Conservation (phyloP, 2,113 vertebrate species). For the Atherinomorus stipes region DNA sequence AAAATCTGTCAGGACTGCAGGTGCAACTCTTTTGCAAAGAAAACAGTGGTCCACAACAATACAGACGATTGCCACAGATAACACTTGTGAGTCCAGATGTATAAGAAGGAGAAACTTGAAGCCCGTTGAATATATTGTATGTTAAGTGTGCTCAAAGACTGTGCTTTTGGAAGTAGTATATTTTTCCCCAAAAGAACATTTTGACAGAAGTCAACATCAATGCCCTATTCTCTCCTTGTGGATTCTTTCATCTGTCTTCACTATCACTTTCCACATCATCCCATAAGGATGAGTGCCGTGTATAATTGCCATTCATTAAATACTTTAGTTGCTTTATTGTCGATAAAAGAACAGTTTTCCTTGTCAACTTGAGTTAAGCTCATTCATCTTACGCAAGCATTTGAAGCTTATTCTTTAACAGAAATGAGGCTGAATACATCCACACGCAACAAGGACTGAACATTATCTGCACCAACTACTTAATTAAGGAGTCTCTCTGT, state of each 20-base stretch:
- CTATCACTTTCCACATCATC: constrained; percentile 56
- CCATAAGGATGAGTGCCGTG: constrained; percentile 51
- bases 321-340: constrained; percentile 63
- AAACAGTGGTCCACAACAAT: constrained; percentile 54
- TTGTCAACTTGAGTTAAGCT: constrained; percentile 69
- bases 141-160: constrained; percentile 36
- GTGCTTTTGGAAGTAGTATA: constrained; percentile 43
- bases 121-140: constrained; percentile 41
- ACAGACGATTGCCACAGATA: constrained; percentile 42
- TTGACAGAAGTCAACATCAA: constrained; percentile 54
- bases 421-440: constrained; percentile 59
- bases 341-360: constrained; percentile 56
- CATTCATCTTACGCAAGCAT: constrained; percentile 46
- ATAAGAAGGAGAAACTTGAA: constrained; percentile 33
- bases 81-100: constrained; percentile 17
- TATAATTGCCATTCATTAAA: constrained; percentile 64
- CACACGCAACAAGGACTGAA: constrained; percentile 54
- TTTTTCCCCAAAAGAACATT: constrained; percentile 43
- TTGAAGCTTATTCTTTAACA: constrained; percentile 48
- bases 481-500: constrained; percentile 71
- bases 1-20: constrained; percentile 68
- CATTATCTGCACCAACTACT: constrained; percentile 55
- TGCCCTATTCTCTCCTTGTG: constrained; percentile 34
- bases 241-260: constrained; percentile 56
- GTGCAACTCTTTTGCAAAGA: constrained; percentile 58